Conservation (phyloP, 2,113 vertebrate genomes). For the Oxyura jamaicensis region DNA sequence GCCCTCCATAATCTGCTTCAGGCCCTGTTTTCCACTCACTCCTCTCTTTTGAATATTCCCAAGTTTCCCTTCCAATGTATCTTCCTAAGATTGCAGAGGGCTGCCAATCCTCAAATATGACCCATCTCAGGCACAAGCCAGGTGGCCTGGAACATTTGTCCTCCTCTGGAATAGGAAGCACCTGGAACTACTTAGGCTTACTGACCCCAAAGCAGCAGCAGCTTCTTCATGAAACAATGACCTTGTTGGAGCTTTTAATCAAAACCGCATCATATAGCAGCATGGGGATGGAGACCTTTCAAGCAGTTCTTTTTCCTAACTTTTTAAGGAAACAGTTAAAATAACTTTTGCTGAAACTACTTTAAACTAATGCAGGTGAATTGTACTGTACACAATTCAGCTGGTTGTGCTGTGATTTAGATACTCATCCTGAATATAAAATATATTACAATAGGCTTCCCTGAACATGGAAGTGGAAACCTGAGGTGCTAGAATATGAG, state of each 20-base stretch:
- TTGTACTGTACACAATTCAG: not conserved
- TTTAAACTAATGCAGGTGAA: not conserved
- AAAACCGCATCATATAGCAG: accelerated
- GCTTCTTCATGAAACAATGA: not conserved
- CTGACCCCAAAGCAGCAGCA: accelerated
- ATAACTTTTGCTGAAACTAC: not conserved
- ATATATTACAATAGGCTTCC: not conserved
- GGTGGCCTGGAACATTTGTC: too few relatives aligned
- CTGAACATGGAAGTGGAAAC: not conserved
- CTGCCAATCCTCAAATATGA: not conserved
- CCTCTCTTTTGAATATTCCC: not conserved
- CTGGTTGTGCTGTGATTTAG: not conserved
- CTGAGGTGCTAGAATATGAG: not conserved
- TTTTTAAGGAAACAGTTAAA: not conserved
- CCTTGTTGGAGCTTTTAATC: too few relatives aligned
- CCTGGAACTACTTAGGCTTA: not conserved
- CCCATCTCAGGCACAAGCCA: accelerated
- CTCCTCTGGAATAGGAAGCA: accelerated
- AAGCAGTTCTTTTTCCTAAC: not conserved
- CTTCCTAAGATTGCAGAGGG: not conserved
- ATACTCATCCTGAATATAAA: not conserved
- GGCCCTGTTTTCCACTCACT: not conserved
- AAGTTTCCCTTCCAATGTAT: not conserved
- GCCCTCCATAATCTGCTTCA: not conserved
- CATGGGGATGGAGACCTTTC: not conserved